A percentile compares a stretch with the other conserved stretches of the same genome.
Conservation (phyloP, 35 echinoderm and acorn worm species). For the Diadema setosum region DNA sequence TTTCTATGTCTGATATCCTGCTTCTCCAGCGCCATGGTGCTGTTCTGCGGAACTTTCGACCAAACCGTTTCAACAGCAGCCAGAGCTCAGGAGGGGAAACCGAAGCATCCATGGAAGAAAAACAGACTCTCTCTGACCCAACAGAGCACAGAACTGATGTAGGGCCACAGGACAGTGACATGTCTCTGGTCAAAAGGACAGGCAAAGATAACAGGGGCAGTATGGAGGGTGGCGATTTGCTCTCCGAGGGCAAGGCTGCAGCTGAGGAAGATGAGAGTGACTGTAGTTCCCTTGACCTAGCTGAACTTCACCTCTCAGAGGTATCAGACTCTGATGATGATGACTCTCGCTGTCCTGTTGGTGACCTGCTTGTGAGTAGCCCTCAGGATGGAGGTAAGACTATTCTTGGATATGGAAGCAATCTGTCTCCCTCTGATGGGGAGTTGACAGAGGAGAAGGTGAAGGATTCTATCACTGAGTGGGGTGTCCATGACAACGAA, state of each 20-base stretch:
- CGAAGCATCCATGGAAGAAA: too few relatives aligned
- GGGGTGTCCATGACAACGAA: background rate
- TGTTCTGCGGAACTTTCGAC: background rate
- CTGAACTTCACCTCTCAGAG: background rate
- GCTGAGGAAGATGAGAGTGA: background rate
- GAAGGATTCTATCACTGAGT: background rate
- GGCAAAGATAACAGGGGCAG: too few relatives aligned
- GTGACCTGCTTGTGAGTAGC: too few relatives aligned
- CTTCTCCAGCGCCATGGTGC: background rate
- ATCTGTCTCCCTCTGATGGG: background rate
- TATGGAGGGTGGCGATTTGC: too few relatives aligned
- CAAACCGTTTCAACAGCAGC: too few relatives aligned
- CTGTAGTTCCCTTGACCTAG: background rate
- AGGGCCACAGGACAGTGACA: too few relatives aligned
- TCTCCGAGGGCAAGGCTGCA: too few relatives aligned
- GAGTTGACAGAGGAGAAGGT: background rate
- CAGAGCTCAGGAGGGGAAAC: too few relatives aligned
- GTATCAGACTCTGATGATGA: background rate
- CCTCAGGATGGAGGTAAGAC: background rate
- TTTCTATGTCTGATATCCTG: background rate
- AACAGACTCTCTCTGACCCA: too few relatives aligned
- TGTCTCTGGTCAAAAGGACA: too few relatives aligned
- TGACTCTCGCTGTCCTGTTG: too few relatives aligned
- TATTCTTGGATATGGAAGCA: background rate
- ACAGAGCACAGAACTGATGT: too few relatives aligned